Conservation (phyloP, 2,113 vertebrate species). For the Nannobrachium achirus region DNA sequence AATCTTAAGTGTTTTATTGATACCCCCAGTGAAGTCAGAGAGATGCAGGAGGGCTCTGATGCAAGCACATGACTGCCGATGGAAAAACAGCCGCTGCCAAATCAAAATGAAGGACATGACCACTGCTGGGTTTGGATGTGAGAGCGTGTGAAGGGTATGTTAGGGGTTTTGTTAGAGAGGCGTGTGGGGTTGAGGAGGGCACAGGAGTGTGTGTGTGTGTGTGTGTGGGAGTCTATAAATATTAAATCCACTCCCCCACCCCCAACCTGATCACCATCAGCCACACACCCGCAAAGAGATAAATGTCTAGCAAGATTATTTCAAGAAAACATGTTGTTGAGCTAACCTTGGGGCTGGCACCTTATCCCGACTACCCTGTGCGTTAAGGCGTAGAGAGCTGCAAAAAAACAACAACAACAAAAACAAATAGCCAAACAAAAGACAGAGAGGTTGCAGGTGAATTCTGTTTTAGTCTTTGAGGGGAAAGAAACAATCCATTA, state of each 20-base stretch:
- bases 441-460: constrained; percentile 69
- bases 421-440: constrained; percentile 94
- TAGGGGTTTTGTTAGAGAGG: too few species aligned
- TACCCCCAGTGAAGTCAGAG: constrained; percentile 43
- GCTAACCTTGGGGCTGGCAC: constrained; percentile 99
- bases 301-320: constrained; percentile 83
- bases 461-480: constrained; percentile 63
- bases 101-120: constrained; percentile 48
- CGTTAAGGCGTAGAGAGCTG: constrained; percentile 98
- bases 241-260: constrained; percentile 6
- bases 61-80: constrained; percentile 44
- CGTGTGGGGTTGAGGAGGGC: constrained; percentile 11
- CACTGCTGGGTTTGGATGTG: constrained; percentile 37
- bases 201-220: not conserved
- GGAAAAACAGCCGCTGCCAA: constrained; percentile 7
- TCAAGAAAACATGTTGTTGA: constrained; percentile 86
- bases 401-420: constrained; percentile 79
- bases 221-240: constrained; percentile 65
- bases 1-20: constrained; percentile 38
- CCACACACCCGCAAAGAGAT: constrained; percentile 45
- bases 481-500: constrained; percentile 67
- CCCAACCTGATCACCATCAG: too few species aligned
- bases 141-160: constrained; percentile 41
- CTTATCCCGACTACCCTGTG: constrained; percentile 97
- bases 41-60: constrained; percentile 36